Base-by-base conservation (phyloP, 1,140 invertebrate species). In the Antheraea mylitta region DNA sequence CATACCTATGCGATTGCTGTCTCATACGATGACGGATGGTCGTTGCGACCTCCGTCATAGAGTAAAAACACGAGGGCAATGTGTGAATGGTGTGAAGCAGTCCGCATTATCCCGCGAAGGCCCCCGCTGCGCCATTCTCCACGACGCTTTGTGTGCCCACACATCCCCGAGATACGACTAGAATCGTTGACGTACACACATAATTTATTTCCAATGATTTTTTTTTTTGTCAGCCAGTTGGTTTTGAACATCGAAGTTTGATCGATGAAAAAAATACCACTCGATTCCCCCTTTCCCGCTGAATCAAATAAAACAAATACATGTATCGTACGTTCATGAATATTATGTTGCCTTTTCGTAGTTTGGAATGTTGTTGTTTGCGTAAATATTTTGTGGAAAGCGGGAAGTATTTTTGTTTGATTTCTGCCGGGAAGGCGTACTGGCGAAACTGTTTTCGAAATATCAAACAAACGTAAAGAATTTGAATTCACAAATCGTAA, bases 71-170 rank as follows among this genome's bases (percentile, higher is more conserved):
- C 69, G 63, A 75, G 73, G 81, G 68, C 79, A 74, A 78, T 79
- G 68, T 75, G 71, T 83, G 84, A 86, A 86, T 83, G 83, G 85
- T 89, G 85, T 85, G 84, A 89, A 87, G 74, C 81, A 78, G 72
- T 78, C 75, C 71, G 78, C 74, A 85, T 86, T 83, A 83, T 84
- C 66, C 76, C 58, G 75, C 64, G 70, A 62, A 72, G 79, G 76
- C 78, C 76, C 86, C 85, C 82, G 87, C 81, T 77, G 87, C 45
- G 85, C 78, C 78, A 79, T 81, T 83, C 74, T 79, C 72, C 67
- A 58, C 77, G 75, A 66, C 72, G 72, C 85, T 83, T 87, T 88
- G 85, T 86, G 74, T 67, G 74, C 77, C 73, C 71, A 75, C 71
- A 59, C 67, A 73, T 59, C 70, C 45, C 68, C 30, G 48, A 69